Evolutionary conservation across 2,113 vertebrate species (phyloP), one percentile per base, ranked within the genome.

Genomic region (Cygnus buccinator): DNA sequence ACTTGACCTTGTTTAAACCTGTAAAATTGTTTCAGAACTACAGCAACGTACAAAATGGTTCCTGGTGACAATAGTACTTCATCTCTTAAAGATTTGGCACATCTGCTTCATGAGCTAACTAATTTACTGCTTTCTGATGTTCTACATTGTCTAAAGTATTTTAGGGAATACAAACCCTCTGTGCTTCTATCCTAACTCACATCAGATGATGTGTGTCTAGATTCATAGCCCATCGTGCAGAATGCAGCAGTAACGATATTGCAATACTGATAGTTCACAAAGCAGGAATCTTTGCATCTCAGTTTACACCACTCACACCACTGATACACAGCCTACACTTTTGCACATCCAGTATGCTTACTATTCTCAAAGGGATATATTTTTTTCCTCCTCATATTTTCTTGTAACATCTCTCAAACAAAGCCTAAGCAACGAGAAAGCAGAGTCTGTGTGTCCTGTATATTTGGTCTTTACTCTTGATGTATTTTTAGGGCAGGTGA

Each of bases 271-370:
- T 74, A 21, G 9, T 87, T 81, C 89, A 16, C 41, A 44, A 58
- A 63, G 23, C 28, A 35, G 11, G 21, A 68, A 33, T 23, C 23
- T 44, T 21, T 63, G 13, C 7, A 16, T 11, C 19, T 68, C 18
- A 1, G 0, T 43, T 63, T 37, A 21, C 4, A 18, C 2, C 16
- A 0, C 50, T 63, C 33, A 21, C 4, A 13, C 2, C 19, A 10
- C 9, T 21, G n/a, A 19, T 33, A 25, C 3, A 1, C 5, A 5
- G 33, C 41, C 85, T 93, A 21, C 23, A 79, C 14, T 79, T 80
- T 15, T 84, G 31, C 22, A 33, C 28, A 33, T 11, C 4, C 28
- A 37, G 11, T 44, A 31, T 43, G 4, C 54, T 85, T 43, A 43
- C 43, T 78, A 0, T 63, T 12, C 13, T 63, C 57, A 74, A 15